Conservation (phyloP, 2,797 vertebrate species). For the Garrulus glandarius region DNA sequence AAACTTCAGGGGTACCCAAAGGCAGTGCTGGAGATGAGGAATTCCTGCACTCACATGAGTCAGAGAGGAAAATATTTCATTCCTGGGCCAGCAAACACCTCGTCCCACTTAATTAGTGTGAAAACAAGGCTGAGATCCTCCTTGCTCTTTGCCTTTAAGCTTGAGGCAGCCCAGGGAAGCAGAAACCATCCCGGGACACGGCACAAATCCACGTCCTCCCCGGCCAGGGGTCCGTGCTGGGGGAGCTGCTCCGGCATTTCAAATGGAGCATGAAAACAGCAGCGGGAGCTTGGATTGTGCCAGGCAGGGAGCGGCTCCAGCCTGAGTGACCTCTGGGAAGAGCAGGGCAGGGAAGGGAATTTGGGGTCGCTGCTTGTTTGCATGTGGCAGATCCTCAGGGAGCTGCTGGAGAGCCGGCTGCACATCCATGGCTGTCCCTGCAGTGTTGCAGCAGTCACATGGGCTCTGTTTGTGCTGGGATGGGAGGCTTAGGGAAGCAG, state of each 20-base stretch:
- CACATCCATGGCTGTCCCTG: neutral
- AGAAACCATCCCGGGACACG: neutral
- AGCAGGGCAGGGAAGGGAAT: neutral
- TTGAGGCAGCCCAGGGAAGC: neutral
- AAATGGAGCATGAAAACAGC: neutral
- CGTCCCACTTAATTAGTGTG: neutral
- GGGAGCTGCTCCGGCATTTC: neutral
- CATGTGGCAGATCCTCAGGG: neutral
- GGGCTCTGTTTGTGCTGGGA: conserved; percentile 20
- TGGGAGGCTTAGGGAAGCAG: neutral
- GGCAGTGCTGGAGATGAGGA: neutral
- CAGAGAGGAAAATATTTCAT: conserved; percentile 14
- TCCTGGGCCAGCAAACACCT: neutral
- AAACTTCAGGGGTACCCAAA: neutral
- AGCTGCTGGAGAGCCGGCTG: neutral
- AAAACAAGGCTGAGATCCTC: neutral
- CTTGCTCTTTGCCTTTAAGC: neutral
- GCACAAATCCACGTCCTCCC: neutral
- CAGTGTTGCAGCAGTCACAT: neutral
- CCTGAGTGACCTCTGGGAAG: neutral
- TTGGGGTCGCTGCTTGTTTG: neutral
- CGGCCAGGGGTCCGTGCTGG: fast-evolving
- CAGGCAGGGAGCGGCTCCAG: neutral
- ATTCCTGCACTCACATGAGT: neutral
- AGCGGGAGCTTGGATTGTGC: neutral